Conservation (phyloP, 2,888 invertebrate genomes). For the Nephrotoma flavescens region DNA sequence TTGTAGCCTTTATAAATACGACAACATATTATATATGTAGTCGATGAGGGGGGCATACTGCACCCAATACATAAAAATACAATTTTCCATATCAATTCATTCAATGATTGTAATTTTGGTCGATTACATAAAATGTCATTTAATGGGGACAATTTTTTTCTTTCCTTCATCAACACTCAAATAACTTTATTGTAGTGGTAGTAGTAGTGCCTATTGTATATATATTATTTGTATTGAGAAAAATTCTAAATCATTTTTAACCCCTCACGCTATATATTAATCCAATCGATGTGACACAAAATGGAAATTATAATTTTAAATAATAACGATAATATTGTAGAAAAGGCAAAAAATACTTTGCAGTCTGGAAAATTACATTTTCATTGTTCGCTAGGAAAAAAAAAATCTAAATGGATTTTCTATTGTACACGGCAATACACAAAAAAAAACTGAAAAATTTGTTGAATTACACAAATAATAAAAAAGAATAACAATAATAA, state of each 20-base stretch:
- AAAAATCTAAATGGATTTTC: background rate
- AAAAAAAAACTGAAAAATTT: background rate
- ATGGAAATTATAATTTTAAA: background rate
- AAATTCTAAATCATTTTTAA: background rate
- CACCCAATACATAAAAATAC: background rate
- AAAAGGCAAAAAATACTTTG: background rate
- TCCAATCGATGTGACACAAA: background rate
- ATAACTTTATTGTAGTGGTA: background rate
- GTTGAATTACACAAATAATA: background rate
- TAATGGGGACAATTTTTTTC: background rate
- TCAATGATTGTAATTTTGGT: conserved; percentile 4
- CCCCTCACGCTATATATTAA: background rate
- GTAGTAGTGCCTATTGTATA: background rate
- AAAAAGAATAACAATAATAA: background rate
- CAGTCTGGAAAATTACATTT: background rate
- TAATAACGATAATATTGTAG: background rate
- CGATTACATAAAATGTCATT: conserved; percentile 4
- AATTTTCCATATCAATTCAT: conserved; percentile 4
- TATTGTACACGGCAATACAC: background rate
- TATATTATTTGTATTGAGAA: background rate
- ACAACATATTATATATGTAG: background rate
- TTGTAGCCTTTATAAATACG: background rate
- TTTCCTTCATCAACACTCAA: background rate
- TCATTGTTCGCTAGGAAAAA: background rate
- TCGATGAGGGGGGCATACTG: background rate